phyloP scores from a whole-genome alignment of 1,140 invertebrate genomes.

The Hylaeus volcanicus region DNA sequence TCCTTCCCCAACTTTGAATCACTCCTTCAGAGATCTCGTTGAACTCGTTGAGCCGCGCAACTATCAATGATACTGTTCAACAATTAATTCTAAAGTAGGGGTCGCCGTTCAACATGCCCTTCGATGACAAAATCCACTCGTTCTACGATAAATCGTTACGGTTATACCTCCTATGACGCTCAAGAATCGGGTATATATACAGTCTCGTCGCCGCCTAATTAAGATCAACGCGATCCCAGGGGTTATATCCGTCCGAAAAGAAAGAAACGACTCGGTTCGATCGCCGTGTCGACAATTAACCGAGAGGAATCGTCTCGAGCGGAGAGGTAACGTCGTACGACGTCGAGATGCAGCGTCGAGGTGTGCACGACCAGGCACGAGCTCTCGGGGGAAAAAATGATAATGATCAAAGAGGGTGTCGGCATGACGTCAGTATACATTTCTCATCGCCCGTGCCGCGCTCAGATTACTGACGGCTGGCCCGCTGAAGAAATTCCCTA shows the following conservation, averaged over 20 bases:
- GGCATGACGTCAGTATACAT: conserved; percentile 58
- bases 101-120: too few relatives aligned
- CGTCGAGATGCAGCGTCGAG: conserved; percentile 11
- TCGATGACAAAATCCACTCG: too few relatives aligned
- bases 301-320: conserved; percentile 23
- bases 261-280: neutral
- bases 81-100: too few relatives aligned
- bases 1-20: too few relatives aligned
- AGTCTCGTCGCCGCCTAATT: neutral
- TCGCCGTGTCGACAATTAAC: conserved; percentile 34
- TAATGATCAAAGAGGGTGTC: conserved; percentile 66
- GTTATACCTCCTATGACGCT: too few relatives aligned
- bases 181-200: neutral
- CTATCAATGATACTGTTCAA: too few relatives aligned
- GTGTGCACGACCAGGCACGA: conserved; percentile 38
- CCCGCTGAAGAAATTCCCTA: conserved; percentile 47
- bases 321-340: neutral
- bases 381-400: conserved; percentile 50
- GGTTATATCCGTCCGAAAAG: neutral
- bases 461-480: conserved; percentile 54
- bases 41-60: too few relatives aligned
- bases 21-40: too few relatives aligned
- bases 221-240: neutral
- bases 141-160: too few relatives aligned
- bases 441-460: conserved; percentile 56